Conservation (phyloP, 2,888 invertebrate genomes). For the Drosophila niveifrons region DNA sequence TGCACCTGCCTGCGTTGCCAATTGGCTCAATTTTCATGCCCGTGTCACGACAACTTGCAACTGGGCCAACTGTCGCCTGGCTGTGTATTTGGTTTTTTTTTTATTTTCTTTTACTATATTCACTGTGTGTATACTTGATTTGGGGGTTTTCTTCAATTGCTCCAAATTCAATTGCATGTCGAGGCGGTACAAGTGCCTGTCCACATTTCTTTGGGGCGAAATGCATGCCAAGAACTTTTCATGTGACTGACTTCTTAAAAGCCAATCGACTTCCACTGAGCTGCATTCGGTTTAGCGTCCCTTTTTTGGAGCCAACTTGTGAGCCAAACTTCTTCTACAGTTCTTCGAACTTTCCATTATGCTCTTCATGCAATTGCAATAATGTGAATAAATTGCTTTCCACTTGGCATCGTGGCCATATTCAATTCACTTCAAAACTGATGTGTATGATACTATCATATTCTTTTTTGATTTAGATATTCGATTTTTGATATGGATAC, state of each 20-base stretch:
- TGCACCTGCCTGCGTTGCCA: conserved; percentile 74
- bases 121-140: conserved; percentile 37
- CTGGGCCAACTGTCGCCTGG: conserved; percentile 75
- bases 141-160: conserved; percentile 58
- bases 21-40: conserved; percentile 77
- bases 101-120: not conserved
- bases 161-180: conserved; percentile 74
- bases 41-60: conserved; percentile 70
- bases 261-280: conserved; percentile 71
- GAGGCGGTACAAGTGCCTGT: conserved; percentile 42
- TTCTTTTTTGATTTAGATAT: conserved; percentile 25
- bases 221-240: conserved; percentile 62
- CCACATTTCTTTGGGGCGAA: conserved; percentile 56
- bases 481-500: conserved; percentile 32
- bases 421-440: conserved; percentile 29
- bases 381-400: conserved; percentile 70
- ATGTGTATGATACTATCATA: conserved; percentile 24
- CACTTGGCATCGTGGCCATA: conserved; percentile 50
- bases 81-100: conserved; percentile 14
- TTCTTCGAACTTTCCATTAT: conserved; percentile 24
- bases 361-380: conserved; percentile 62
- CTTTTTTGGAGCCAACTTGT: conserved; percentile 27
- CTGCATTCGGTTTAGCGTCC: conserved; percentile 51
- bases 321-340: conserved; percentile 18
- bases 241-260: conserved; percentile 77